Base-by-base conservation (phyloP, 1,140 invertebrate genomes). In the Ceratosolen solmsi region DNA sequence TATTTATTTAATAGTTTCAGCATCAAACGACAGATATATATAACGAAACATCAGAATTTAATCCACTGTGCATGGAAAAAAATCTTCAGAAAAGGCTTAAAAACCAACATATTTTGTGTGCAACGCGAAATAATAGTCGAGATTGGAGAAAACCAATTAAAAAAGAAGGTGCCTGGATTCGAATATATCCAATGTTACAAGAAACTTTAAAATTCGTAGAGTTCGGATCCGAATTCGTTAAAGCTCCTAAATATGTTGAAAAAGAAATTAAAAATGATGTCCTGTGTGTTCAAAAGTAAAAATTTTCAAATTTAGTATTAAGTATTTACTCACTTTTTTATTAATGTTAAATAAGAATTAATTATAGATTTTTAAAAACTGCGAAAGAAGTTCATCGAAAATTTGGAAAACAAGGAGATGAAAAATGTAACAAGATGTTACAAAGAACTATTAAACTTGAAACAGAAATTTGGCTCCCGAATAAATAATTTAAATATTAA, bases 141-240 rank as follows among this genome's bases (percentile, higher is more conserved):
- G 92, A 94, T 81, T 95, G 94, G 94, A 90, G 88, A 25, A 87
- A 88, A 73, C 90, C 93, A 0, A 91, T 90, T n/a, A 86, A 87
- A 15, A 87, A 87, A 33, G 93, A 94, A 86, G 94, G 94, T 7
- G 93, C 93, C 33, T 94, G 94, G 94, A 91, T 94, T 25, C 87
- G 94, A 75, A 90, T 94, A n/a, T 94, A 92, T 88, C 94, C 94
- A 33, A 82, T 92, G 25, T 84, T 77, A 38, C 82, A 68, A 22
- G 87, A 89, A 85, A 51, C 79, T 27, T 41, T 82, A 5, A 84
- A 88, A n/a, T 78, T 73, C 5, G 46, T 81, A 15, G 85, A 85
- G 73, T 84, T 84, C 20, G 70, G 80, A 60, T 63, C 83, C 9
- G 76, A 84, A 49, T 56, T 82, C 38, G n/a, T 80, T 0, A 85